Conservation (phyloP, 2,797 vertebrate species). For the Phrynocephalus guinanensis region DNA sequence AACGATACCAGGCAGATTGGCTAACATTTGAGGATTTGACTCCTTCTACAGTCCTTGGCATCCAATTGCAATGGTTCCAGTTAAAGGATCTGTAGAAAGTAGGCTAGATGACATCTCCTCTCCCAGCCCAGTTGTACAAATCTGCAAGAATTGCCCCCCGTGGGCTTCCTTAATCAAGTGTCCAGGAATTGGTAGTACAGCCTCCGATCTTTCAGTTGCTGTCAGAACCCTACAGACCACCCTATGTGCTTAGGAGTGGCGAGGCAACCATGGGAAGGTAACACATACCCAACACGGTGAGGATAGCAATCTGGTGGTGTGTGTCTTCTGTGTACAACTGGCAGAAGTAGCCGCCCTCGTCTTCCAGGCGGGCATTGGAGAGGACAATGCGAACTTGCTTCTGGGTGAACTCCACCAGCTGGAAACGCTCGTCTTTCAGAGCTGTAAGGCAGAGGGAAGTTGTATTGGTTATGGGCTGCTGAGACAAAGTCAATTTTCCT, state of each 20-base stretch:
- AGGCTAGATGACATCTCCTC: not conserved
- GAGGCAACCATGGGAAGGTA: accelerated
- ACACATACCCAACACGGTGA: conserved; percentile 76
- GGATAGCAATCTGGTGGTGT: conserved; percentile 92
- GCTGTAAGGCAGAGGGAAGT: conserved; percentile 71
- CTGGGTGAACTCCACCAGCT: conserved; percentile 89
- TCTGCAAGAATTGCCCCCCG: not conserved
- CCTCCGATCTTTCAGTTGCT: not conserved
- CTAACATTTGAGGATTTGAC: not conserved
- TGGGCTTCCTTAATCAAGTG: not conserved
- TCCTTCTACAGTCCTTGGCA: not conserved
- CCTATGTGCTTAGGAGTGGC: not conserved
- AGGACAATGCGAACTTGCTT: conserved; percentile 87
- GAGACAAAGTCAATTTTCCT: not conserved
- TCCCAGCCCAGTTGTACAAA: not conserved
- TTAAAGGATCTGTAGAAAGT: not conserved
- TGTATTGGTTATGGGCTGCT: not conserved
- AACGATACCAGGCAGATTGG: not conserved
- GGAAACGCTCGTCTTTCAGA: conserved; percentile 92
- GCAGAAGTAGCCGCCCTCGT: conserved; percentile 94
- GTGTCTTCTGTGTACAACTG: conserved; percentile 93
- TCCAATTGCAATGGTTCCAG: not conserved
- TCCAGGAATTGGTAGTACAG: too few species aligned
- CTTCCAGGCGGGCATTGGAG: conserved; percentile 87
- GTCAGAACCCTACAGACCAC: not conserved